Conservation (phyloP, 2,113 vertebrate genomes). For the Mustela nigripes region DNA sequence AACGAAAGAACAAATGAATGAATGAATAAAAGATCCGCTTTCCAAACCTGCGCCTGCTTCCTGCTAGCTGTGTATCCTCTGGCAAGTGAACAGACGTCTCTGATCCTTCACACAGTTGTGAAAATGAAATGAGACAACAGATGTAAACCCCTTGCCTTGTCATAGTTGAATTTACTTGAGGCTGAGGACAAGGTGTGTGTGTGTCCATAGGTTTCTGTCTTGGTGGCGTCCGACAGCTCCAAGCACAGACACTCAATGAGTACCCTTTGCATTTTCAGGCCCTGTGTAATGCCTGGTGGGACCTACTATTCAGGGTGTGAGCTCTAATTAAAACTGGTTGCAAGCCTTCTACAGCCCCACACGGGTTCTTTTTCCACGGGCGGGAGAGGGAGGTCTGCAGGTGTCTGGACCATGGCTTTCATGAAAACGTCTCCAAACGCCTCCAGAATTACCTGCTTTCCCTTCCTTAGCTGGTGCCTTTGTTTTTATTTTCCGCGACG, state of each 20-base stretch:
- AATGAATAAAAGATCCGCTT: background rate
- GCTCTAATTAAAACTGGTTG: background rate
- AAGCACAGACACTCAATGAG: background rate
- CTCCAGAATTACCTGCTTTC: background rate
- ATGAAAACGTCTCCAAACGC: background rate
- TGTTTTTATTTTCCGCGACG: conserved; percentile 64
- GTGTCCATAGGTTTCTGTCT: background rate
- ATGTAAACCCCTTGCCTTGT: background rate
- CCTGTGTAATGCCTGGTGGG: accelerated
- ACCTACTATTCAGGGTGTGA: background rate
- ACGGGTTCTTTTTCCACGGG: background rate
- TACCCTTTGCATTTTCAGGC: background rate
- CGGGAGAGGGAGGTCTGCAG: background rate
- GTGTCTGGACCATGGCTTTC: background rate
- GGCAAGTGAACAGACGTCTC: background rate
- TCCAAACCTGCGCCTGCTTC: background rate
- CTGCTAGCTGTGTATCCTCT: background rate
- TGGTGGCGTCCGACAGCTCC: background rate
- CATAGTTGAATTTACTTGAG: background rate
- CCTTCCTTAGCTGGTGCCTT: background rate
- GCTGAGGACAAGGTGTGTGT: background rate
- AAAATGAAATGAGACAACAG: background rate
- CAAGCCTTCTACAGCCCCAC: too few species aligned
- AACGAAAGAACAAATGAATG: background rate
- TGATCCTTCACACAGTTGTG: background rate